phyloP scores from a whole-genome alignment of 2,113 vertebrate genomes.

The Saimiri boliviensis region DNA sequence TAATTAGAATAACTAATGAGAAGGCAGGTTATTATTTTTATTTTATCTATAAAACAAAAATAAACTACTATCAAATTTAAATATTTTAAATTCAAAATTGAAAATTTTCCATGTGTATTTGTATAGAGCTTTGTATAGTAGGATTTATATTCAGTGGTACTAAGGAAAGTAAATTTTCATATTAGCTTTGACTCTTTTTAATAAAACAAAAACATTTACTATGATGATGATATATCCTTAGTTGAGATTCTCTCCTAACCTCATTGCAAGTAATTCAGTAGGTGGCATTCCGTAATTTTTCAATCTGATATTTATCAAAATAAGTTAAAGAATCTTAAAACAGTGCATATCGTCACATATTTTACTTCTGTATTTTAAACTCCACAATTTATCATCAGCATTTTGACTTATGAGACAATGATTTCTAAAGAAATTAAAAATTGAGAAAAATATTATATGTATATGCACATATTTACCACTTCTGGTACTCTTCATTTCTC shows the following conservation, averaged over 20 bases:
- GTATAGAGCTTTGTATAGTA: neutral
- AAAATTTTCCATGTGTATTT: neutral
- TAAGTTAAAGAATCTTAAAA: neutral
- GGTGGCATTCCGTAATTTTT: neutral
- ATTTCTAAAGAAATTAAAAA: neutral
- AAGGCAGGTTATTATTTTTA: neutral
- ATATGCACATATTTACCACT: neutral
- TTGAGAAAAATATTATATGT: neutral
- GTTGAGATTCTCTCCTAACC: neutral
- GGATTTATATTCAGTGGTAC: neutral
- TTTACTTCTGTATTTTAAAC: neutral
- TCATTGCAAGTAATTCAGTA: neutral
- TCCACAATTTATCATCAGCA: neutral
- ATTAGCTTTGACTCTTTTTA: neutral
- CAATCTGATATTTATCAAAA: neutral
- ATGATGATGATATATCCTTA: neutral
- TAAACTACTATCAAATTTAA: neutral
- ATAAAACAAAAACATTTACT: neutral
- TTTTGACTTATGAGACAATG: neutral
- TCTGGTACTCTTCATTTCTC: neutral
- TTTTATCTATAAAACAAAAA: neutral
- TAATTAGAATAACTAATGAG: neutral
- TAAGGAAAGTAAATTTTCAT: neutral
- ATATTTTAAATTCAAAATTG: neutral
- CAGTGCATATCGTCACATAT: neutral